Evolutionary conservation across 2,113 vertebrate genomes (phyloP).

Genomic region (Ictidomys tridecemlineatus): DNA sequence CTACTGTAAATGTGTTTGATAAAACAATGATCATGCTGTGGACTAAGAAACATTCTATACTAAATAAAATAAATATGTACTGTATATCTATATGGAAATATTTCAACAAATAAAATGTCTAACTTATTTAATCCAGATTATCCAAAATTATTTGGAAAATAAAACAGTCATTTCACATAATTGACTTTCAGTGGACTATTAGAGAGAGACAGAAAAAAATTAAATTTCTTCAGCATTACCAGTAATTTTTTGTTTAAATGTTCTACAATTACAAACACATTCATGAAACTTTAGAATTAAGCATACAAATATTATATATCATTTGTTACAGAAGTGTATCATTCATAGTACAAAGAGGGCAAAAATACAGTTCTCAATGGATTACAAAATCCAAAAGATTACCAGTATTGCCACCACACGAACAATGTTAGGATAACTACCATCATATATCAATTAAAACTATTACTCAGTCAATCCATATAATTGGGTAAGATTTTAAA

Average conservation of each 20-base stretch:
- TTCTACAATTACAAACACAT: not conserved
- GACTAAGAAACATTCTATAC: not conserved
- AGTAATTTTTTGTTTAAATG: not conserved
- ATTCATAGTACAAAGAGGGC: not conserved
- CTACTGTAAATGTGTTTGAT: not conserved
- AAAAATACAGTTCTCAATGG: not conserved
- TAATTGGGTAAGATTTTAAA: not conserved
- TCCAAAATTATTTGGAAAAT: not conserved
- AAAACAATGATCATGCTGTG: not conserved
- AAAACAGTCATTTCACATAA: not conserved
- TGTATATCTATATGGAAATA: not conserved
- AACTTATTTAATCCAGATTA: not conserved
- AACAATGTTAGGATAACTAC: not conserved
- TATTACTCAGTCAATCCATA: not conserved
- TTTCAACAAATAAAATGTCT: not conserved
- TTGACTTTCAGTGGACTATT: not conserved
- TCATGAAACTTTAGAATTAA: not conserved
- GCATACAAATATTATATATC: not conserved
- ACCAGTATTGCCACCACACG: not conserved
- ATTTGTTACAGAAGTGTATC: not conserved
- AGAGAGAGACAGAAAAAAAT: not conserved
- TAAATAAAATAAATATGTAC: not conserved
- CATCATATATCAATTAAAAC: slow-evolving; percentile 53
- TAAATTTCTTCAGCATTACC: not conserved
- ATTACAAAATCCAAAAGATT: not conserved